Evolutionary conservation across 1,140 invertebrate species (phyloP).

Genomic region (Pentalonia nigronervosa): DNA sequence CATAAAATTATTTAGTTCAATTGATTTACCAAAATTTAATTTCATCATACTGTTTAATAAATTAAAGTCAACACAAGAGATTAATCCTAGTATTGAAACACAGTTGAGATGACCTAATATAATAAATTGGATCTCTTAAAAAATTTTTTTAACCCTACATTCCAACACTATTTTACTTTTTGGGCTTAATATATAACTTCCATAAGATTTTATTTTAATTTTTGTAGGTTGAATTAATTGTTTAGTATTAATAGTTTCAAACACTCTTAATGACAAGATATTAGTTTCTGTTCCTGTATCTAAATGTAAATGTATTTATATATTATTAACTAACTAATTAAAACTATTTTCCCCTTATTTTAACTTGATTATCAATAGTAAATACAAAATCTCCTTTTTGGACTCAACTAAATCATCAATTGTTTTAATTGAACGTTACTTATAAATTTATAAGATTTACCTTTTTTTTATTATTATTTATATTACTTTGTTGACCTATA

Average conservation of each 20-base stretch:
- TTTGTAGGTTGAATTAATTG: constrained; percentile 9
- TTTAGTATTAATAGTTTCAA: neutral
- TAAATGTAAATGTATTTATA: constrained; percentile 3
- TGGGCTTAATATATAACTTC: constrained; percentile 21
- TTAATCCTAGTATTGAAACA: constrained; percentile 34
- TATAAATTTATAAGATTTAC: neutral
- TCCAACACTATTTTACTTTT: constrained; percentile 2
- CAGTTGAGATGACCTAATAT: constrained; percentile 9
- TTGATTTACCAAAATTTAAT: neutral
- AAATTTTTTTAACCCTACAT: constrained; percentile 23
- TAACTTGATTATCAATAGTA: neutral
- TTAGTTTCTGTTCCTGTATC: constrained; percentile 38
- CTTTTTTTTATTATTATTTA: constrained; percentile 20
- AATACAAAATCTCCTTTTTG: neutral
- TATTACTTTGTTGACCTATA: neutral
- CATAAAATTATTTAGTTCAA: neutral
- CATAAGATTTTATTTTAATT: constrained; percentile 9
- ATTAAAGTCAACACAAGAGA: neutral
- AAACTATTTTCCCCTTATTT: neutral
- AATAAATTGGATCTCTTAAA: neutral
- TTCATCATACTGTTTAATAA: neutral
- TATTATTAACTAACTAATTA: constrained; percentile 30
- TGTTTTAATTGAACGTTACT: neutral
- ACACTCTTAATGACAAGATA: neutral
- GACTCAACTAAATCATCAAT: neutral